Base-by-base conservation (phyloP, 2,113 vertebrate genomes). In the Aramus guarauna region DNA sequence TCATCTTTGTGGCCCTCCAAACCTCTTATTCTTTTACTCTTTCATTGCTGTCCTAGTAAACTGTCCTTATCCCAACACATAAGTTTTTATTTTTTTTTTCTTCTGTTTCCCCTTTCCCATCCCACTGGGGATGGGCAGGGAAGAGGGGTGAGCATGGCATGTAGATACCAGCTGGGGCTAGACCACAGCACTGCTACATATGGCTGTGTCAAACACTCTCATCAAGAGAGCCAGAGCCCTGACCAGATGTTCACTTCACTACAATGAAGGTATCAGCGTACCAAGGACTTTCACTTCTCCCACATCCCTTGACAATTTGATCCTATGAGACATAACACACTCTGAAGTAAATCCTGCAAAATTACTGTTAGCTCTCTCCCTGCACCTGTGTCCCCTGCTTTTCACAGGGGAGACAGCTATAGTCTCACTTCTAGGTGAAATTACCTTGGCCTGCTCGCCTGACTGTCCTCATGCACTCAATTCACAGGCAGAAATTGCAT, bases 201-300 rank as follows among this genome's bases (percentile, higher is more conserved):
- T 7, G 26, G 21, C 12, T 29, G 29, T 71, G 17, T 22, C n/a
- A 78, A 77, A 37, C 9, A 30, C n/a, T 27, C 9, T 8, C 29
- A 43, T 11, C 32, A 26, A 14, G 34, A 73, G 17, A 72, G 36
- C 20, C 34, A 68, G 62, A 86, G 7, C 23, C 48, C 21, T 47
- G 53, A 59, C 5, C 30, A 76, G 30, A 24, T 0, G 0, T 26
- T 56, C 22, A 18, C 22, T 50, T 67, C 27, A 22, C 17, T 5
- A 36, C 48, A 59, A 13, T 4, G 22, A 63, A 47, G 4, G 5
- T 29, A 30, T 29, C 23, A 5, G 1, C 0, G 2, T 32, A 53
- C 7, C 30, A 58, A 78, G 8, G 22, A 78, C 18, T 55, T 12
- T 39, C 12, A 60, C 52, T 76, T 69, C 48, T 73, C 63, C 41